phyloP scores from a whole-genome alignment of 2,113 vertebrate species.

The Ophiodon elongatus region DNA sequence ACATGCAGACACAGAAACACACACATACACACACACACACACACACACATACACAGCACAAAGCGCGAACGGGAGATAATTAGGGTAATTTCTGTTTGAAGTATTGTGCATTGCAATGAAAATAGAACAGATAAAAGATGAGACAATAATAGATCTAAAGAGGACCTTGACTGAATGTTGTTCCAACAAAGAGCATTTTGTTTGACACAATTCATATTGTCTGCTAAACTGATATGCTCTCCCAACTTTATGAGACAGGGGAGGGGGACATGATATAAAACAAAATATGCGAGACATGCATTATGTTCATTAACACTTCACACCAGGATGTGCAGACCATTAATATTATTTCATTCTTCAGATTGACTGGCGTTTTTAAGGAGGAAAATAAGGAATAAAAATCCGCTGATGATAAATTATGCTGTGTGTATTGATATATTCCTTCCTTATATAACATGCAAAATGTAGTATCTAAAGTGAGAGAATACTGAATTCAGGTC shows the following conservation, averaged over 20 bases:
- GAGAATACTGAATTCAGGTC: constrained; percentile 89
- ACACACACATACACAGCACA: constrained; percentile 36
- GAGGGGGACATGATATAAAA: constrained; percentile 23
- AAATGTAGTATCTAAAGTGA: constrained; percentile 80
- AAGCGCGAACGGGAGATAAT: constrained; percentile 64
- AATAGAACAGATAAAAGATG: constrained; percentile 77
- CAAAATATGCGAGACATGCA: constrained; percentile 42
- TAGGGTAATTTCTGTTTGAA: constrained; percentile 81
- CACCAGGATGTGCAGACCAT: constrained; percentile 10
- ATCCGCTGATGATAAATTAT: constrained; percentile 75
- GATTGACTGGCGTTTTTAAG: constrained; percentile 36
- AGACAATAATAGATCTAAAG: constrained; percentile 81
- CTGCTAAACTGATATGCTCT: constrained; percentile 47
- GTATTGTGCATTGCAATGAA: constrained; percentile 73
- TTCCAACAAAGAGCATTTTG: constrained; percentile 77
- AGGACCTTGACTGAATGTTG: constrained; percentile 73
- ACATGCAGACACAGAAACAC: constrained; percentile 37
- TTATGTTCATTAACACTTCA: constrained; percentile 39
- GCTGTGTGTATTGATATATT: constrained; percentile 77
- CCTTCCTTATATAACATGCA: constrained; percentile 82
- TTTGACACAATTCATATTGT: constrained; percentile 72
- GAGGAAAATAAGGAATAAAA: constrained; percentile 36
- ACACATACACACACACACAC: not conserved
- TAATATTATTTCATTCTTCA: constrained; percentile 30
- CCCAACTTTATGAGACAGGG: constrained; percentile 32